Conservation (phyloP, 1,140 invertebrate genomes). For the Vanessa atalanta region DNA sequence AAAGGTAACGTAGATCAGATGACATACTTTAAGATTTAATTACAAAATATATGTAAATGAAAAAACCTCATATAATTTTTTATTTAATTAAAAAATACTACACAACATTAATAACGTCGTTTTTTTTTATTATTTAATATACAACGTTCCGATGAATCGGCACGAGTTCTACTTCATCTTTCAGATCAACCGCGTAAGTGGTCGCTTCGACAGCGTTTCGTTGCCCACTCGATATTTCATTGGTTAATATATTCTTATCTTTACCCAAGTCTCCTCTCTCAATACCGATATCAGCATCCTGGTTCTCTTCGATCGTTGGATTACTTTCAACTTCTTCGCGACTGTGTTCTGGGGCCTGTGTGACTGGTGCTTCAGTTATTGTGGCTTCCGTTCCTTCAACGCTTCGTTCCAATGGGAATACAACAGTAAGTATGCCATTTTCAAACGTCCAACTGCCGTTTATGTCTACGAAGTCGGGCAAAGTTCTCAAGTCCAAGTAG, state of each 20-base stretch:
- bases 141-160: conserved; percentile 3
- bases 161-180: conserved; percentile 42
- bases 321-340: conserved; percentile 7
- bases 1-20: too few species aligned
- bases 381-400: background rate
- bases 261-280: conserved; percentile 30
- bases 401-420: conserved; percentile 11
- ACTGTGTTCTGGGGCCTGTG: conserved; percentile 17
- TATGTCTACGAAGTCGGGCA: conserved; percentile 15
- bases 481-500: conserved; percentile 27
- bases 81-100: background rate
- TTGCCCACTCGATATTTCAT: conserved; percentile 30
- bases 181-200: conserved; percentile 44
- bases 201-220: conserved; percentile 37
- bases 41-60: too few species aligned
- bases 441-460: conserved; percentile 28
- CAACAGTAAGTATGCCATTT: conserved; percentile 19
- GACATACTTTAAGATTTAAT: too few species aligned
- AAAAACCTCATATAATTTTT: background rate
- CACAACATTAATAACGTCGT: background rate
- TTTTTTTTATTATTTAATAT: background rate
- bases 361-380: background rate
- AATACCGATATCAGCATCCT: background rate
- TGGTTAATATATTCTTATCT: conserved; percentile 25
- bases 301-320: background rate